Percentiles rank a stretch among this genome's conserved stretches.
phyloP scores from a whole-genome alignment of 1,140 invertebrate genomes.

The Ridgeia piscesae region DNA sequence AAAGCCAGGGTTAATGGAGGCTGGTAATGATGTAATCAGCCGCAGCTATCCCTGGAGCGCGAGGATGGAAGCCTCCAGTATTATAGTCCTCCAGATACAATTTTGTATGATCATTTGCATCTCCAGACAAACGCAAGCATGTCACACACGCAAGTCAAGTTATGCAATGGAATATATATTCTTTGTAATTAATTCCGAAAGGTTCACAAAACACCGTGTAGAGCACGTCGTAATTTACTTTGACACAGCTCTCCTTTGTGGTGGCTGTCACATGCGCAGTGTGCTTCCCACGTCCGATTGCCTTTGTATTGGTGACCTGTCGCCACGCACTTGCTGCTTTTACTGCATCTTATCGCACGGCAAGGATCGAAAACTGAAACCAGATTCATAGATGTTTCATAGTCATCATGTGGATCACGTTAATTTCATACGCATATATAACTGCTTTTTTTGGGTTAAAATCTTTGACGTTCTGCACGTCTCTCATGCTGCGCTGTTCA shows the following conservation, averaged over 20 bases:
- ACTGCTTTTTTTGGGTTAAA: too few relatives aligned
- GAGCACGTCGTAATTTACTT: not conserved
- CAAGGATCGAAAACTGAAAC: not conserved
- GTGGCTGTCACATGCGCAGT: not conserved
- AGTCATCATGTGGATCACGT: not conserved
- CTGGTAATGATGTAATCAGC: too few relatives aligned
- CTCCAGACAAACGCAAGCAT: not conserved
- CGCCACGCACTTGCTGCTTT: not conserved
- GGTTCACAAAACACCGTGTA: not conserved
- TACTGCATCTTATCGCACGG: not conserved
- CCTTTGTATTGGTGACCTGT: not conserved
- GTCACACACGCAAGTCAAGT: not conserved
- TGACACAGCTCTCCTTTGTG: not conserved
- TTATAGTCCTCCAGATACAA: not conserved
- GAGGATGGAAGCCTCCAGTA: not conserved
- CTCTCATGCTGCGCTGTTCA: too few relatives aligned
- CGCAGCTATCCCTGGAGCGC: too few relatives aligned
- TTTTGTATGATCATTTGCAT: not conserved
- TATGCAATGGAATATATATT: not conserved
- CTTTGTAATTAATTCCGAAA: too few relatives aligned
- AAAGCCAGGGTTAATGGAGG: too few relatives aligned
- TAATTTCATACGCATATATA: not conserved
- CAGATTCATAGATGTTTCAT: too few relatives aligned
- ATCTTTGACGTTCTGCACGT: too few relatives aligned
- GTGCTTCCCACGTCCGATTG: not conserved